phyloP scores from a whole-genome alignment of 2,888 invertebrate species.

The Dyspetes luteomarginatus region DNA sequence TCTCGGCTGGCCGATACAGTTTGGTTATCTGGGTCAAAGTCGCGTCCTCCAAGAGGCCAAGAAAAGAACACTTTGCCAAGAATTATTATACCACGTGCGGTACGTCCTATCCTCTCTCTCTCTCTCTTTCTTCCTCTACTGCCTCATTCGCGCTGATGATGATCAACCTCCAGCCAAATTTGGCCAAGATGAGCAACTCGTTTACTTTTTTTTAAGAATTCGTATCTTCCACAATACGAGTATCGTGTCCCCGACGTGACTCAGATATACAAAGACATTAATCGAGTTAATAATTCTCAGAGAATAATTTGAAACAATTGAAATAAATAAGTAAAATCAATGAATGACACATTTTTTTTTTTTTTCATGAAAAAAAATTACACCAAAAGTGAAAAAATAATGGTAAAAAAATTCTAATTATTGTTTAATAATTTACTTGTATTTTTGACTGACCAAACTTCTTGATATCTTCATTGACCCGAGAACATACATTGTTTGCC shows the following conservation, averaged over 20 bases:
- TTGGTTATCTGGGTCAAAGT: constrained; percentile 82
- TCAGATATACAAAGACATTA: neutral
- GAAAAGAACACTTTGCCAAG: constrained; percentile 77
- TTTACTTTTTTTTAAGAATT: constrained; percentile 79
- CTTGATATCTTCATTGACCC: no score
- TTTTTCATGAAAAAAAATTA: no score
- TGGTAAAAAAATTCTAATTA: no score
- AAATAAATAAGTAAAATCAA: no score
- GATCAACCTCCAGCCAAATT: constrained; percentile 73
- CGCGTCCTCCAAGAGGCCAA: constrained; percentile 81
- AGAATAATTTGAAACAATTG: neutral
- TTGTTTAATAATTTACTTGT: no score
- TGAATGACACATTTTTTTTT: no score
- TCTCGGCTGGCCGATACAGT: constrained; percentile 75
- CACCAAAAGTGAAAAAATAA: no score
- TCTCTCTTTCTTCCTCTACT: neutral
- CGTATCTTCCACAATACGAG: constrained; percentile 55
- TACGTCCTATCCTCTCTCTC: constrained; percentile 28
- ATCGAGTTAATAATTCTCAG: neutral
- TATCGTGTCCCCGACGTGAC: constrained; percentile 24
- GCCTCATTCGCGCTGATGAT: constrained; percentile 69
- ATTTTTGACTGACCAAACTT: no score
- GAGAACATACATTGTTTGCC: no score
- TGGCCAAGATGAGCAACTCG: constrained; percentile 78
- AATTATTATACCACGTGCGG: constrained; percentile 68